phyloP scores from a whole-genome alignment of 2,888 invertebrate species.

The Palloptera scutellata region DNA sequence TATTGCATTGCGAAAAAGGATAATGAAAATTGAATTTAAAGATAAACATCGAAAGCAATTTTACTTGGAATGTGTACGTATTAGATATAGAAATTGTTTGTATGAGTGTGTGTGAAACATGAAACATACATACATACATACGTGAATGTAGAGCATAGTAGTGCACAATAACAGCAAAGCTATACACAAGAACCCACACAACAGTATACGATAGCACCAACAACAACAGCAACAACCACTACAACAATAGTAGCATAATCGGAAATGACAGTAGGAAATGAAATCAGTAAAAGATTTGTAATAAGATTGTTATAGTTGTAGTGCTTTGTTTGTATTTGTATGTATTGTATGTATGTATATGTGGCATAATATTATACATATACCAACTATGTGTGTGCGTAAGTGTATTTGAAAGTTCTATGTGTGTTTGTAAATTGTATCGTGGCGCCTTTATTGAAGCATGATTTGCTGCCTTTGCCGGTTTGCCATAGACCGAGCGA shows the following conservation, averaged over 20 bases:
- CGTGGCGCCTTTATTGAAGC: neutral
- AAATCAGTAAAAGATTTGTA: slow-evolving; percentile 1
- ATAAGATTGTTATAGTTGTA: neutral
- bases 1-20: slow-evolving; percentile 14
- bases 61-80: neutral
- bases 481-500: neutral
- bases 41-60: slow-evolving; percentile 22
- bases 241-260: neutral
- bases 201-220: neutral
- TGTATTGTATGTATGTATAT: neutral
- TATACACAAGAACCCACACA: neutral
- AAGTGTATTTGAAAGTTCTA: neutral
- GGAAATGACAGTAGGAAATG: slow-evolving; percentile 2
- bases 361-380: neutral
- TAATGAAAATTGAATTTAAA: slow-evolving; percentile 28
- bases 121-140: neutral
- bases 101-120: neutral
- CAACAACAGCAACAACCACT: neutral
- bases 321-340: neutral
- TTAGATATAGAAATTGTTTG: neutral
- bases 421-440: neutral
- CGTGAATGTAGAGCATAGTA: neutral
- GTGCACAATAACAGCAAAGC: neutral
- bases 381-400: neutral
- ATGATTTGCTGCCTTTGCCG: neutral